Conservation (phyloP, 2,888 invertebrate genomes). For the Scaptomyza caliginosa region DNA sequence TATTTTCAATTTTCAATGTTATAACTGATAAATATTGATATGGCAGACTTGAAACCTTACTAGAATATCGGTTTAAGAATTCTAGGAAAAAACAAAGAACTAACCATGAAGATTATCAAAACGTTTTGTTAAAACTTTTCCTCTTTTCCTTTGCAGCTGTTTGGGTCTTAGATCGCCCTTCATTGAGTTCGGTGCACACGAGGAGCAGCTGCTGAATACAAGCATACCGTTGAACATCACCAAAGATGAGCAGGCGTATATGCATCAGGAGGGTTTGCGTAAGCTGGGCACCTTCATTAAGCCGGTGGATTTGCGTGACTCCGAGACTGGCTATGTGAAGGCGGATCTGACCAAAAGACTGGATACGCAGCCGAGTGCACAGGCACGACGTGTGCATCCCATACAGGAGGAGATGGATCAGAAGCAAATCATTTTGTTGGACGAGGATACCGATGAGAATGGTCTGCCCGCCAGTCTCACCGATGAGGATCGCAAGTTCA, state of each 20-base stretch:
- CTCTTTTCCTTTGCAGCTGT: conserved; percentile 69
- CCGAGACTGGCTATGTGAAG: conserved; percentile 82
- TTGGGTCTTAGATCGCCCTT: conserved; percentile 84
- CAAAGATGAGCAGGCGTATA: conserved; percentile 83
- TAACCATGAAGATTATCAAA: no score
- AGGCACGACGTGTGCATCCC: conserved; percentile 78
- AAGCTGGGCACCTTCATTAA: conserved; percentile 83
- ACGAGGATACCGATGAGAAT: conserved; percentile 83
- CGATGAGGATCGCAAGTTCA: conserved; percentile 83
- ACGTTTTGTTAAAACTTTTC: not conserved
- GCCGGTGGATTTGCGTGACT: conserved; percentile 83
- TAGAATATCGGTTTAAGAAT: no score
- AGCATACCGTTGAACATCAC: conserved; percentile 83
- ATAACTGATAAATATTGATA: no score
- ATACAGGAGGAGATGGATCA: conserved; percentile 84
- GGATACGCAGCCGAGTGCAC: conserved; percentile 49
- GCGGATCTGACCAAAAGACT: conserved; percentile 82
- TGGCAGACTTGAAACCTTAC: no score
- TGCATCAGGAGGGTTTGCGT: conserved; percentile 83
- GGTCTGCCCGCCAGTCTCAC: conserved; percentile 82
- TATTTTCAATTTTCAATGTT: not conserved
- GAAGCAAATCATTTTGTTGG: conserved; percentile 83
- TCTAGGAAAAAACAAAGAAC: no score
- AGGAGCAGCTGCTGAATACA: conserved; percentile 82
- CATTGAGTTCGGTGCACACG: conserved; percentile 82